These are phyloP conservation scores for Neoaliturus tenellus DNA, from an alignment of 2,888 invertebrate species.

Conservation along the genomic window DNA sequence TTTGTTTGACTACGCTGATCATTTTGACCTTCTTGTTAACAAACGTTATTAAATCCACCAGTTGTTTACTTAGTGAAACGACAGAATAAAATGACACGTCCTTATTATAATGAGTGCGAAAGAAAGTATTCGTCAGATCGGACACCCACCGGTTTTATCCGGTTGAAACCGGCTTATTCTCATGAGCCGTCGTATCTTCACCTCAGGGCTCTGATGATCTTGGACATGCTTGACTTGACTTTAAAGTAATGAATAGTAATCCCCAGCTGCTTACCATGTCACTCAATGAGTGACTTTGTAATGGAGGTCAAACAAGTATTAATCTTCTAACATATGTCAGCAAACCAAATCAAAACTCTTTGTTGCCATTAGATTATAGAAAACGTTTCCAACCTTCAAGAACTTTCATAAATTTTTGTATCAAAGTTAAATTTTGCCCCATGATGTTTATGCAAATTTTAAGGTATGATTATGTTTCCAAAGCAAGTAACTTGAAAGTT, in stretches of 20 bases:
- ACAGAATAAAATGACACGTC: slow-evolving; percentile 18
- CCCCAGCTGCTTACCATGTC: neutral
- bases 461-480: too few relatives aligned
- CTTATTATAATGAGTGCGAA: neutral
- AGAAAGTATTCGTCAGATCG: neutral
- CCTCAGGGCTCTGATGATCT: neutral
- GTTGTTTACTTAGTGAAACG: neutral
- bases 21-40: slow-evolving; percentile 37
- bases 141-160: neutral
- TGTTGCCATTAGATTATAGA: too few relatives aligned
- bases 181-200: neutral
- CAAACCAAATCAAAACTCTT: too few relatives aligned
- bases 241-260: neutral
- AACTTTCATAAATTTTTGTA: too few relatives aligned
- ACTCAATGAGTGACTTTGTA: too few relatives aligned
- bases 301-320: too few relatives aligned
- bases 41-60: neutral
- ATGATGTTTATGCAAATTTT: too few relatives aligned
- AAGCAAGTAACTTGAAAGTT: too few relatives aligned
- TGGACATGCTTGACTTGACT: neutral
- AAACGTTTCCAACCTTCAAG: too few relatives aligned
- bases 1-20: neutral
- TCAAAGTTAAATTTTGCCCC: too few relatives aligned
- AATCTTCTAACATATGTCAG: too few relatives aligned
- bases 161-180: neutral